These are phyloP conservation scores for Megathymus violae DNA, from an alignment of 1,140 invertebrate species.

Conservation along the genomic window DNA sequence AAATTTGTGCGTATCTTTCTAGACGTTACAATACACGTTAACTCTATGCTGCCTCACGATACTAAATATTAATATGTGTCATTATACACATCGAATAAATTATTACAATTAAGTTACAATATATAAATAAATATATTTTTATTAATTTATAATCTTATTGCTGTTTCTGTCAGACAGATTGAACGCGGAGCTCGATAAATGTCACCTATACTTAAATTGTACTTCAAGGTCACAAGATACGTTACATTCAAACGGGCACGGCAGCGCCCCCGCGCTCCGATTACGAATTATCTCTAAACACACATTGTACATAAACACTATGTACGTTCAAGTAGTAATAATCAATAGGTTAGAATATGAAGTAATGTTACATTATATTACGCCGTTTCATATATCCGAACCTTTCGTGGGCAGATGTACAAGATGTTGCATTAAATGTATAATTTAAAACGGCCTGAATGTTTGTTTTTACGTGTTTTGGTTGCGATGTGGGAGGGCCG, in stretches of 20 bases:
- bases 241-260: conserved; percentile 2
- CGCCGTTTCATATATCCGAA: background rate
- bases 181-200: conserved; percentile 69
- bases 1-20: conserved; percentile 81
- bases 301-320: too few species aligned
- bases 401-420: background rate
- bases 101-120: conserved; percentile 45
- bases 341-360: background rate
- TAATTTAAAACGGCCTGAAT: background rate
- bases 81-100: conserved; percentile 61
- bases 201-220: conserved; percentile 74
- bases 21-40: conserved; percentile 58
- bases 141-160: conserved; percentile 70
- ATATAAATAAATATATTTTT: conserved; percentile 71
- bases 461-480: too few species aligned
- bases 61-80: conserved; percentile 39
- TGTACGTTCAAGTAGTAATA: conserved; percentile 6
- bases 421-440: background rate
- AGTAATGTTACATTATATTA: background rate
- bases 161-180: conserved; percentile 78
- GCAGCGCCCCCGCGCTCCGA: conserved; percentile 1
- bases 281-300: conserved; percentile 9
- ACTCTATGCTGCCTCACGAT: conserved; percentile 46
- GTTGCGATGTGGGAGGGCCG: too few species aligned
- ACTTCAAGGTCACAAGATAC: conserved; percentile 58